These are phyloP conservation scores for Asarcornis scutulata DNA, from an alignment of 2,113 vertebrate genomes.

Conservation along the genomic window DNA sequence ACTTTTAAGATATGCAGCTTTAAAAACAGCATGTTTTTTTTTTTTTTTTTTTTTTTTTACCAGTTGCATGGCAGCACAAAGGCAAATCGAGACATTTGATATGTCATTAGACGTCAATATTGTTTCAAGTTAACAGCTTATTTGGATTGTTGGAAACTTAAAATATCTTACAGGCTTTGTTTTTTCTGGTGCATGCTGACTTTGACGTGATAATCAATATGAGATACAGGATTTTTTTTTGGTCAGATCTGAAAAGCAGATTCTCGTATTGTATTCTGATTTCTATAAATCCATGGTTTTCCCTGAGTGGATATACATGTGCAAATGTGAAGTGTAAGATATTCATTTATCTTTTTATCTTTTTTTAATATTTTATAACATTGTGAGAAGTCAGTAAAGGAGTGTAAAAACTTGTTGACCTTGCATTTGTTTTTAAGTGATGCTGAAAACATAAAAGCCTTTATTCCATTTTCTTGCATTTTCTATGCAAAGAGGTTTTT, in stretches of 20 bases:
- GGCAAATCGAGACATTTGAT: background rate
- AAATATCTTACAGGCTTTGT: background rate
- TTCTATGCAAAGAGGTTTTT: background rate
- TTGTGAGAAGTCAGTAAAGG: background rate
- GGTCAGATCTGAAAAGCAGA: background rate
- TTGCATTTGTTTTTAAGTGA: background rate
- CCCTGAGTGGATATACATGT: background rate
- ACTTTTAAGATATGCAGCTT: background rate
- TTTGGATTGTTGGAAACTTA: background rate
- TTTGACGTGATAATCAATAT: background rate
- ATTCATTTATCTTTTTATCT: background rate
- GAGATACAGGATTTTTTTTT: background rate
- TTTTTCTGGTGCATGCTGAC: background rate
- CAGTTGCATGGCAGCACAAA: background rate
- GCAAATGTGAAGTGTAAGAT: background rate
- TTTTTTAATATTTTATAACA: background rate
- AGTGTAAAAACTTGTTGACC: background rate
- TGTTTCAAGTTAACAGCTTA: background rate
- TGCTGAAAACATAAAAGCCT: background rate
- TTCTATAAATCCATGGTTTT: background rate
- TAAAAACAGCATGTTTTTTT: background rate
- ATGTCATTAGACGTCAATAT: background rate
- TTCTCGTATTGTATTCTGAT: background rate
- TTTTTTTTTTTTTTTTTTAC: background rate
- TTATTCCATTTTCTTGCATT: background rate